Conservation (phyloP, 2,888 invertebrate genomes). For the Pyrrhosoma nymphula region DNA sequence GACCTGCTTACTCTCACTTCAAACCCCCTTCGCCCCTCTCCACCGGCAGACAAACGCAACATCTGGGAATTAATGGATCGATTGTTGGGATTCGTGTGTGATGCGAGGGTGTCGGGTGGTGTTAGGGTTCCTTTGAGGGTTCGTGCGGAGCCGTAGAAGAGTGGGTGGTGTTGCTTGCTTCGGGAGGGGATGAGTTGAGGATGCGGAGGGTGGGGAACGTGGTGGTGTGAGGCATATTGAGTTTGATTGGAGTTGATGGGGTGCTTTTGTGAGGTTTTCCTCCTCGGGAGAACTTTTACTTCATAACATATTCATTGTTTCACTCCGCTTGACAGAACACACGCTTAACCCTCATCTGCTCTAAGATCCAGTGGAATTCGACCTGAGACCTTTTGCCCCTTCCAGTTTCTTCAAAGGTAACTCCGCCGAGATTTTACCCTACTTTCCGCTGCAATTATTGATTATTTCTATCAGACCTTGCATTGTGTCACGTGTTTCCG, state of each 20-base stretch:
- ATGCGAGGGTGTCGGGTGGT: neutral
- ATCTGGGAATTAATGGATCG: constrained; percentile 44
- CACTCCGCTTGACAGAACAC: neutral
- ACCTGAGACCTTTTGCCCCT: neutral
- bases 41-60: neutral
- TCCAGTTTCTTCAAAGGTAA: neutral
- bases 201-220: neutral
- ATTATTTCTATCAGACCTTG: too few species aligned
- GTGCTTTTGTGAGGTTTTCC: neutral
- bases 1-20: neutral
- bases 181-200: neutral
- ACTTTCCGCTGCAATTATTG: too few species aligned
- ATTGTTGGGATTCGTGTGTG: constrained; percentile 2
- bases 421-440: too few species aligned
- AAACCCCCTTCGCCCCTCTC: neutral
- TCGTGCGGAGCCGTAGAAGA: neutral
- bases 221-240: neutral
- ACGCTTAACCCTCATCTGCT: neutral
- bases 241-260: constrained; percentile 31
- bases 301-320: constrained; percentile 32
- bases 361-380: neutral
- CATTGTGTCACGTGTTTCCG: too few species aligned
- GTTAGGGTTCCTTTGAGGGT: neutral
- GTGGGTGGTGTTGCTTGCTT: neutral
- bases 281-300: neutral